Evolutionary conservation across 2,888 invertebrate species (phyloP), one percentile per base, ranked within the genome.

Genomic region (Alentia gelatinosa): DNA sequence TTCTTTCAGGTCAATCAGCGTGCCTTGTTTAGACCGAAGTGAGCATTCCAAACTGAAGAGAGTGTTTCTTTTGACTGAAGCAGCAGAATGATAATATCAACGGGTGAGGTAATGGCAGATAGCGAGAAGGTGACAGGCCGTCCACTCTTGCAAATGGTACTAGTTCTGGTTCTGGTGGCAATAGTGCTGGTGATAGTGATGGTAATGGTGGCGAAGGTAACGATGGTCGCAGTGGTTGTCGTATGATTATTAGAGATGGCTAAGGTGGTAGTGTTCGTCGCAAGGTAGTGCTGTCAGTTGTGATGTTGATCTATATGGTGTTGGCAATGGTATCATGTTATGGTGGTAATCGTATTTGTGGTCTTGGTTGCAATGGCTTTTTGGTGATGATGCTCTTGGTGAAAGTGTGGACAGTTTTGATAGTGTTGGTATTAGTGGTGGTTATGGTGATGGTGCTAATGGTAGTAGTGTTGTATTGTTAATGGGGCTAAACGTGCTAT

Each of bases 251-350:
- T 30, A n/a, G 79, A 7, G 79, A 37, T n/a, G 37, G 79, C n/a
- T 30, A 37, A 7, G 79, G 79, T 79, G 79, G 79, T 79, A n/a
- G 79, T 79, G 79, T 30, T 79, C 12, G 79, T 79, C 7, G 79
- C n/a, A 39, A 15, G n/a, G 79, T 7, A 39, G 37, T 12, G 79
- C 12, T 79, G 79, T 35, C n/a, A 37, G 79, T 79, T 4, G 79
- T 47, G 19, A 19, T 47, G 47, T 9, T 47, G 19, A 19, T 47
- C 9, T 9, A 12, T 12, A 19, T 47, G 79, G 35, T 15, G 37
- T 4, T 12, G 37, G 79, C 37, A n/a, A 37, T 7, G 37, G 35
- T 12, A 12, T 30, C 37, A 7, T 7, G 47, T 19, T 12, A 9
- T 47, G 19, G 47, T 47, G 47, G 47, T 47, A 47, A 19, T 47